These are phyloP conservation scores for Phalangium opilio DNA, from an alignment of 2,888 invertebrate genomes.

Conservation along the genomic window DNA sequence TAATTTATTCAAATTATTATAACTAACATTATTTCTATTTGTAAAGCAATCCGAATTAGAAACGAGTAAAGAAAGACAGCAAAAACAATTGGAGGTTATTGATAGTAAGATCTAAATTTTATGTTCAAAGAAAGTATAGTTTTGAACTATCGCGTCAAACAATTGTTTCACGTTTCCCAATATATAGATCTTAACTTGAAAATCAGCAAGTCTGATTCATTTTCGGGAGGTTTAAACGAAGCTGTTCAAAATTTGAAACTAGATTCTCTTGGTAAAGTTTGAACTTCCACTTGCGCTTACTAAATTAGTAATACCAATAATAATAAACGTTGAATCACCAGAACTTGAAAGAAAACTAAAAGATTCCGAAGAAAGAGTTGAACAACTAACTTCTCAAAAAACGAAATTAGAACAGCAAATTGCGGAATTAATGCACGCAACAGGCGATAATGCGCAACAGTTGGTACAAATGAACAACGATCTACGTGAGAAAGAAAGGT, in stretches of 20 bases:
- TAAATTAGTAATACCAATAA: too few relatives aligned
- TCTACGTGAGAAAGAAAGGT: constrained; percentile 1
- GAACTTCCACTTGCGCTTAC: too few relatives aligned
- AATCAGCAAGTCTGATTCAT: constrained; percentile 8
- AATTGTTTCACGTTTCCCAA: not conserved
- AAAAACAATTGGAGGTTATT: constrained; percentile 11
- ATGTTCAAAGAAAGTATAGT: not conserved
- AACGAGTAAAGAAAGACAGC: constrained; percentile 11
- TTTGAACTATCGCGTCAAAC: not conserved
- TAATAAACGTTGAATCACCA: too few relatives aligned
- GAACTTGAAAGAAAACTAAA: constrained; percentile 12
- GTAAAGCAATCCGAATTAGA: constrained; percentile 13
- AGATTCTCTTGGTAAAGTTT: constrained; percentile 11
- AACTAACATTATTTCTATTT: not conserved
- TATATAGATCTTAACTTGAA: constrained; percentile 12
- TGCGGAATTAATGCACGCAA: constrained; percentile 15
- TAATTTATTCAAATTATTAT: not conserved
- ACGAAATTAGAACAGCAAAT: constrained; percentile 11
- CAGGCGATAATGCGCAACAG: constrained; percentile 18
- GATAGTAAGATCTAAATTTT: constrained; percentile 9
- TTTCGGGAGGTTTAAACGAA: constrained; percentile 8
- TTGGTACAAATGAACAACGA: not conserved
- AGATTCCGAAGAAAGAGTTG: constrained; percentile 6
- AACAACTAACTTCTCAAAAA: constrained; percentile 8
- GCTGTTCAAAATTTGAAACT: constrained; percentile 10